Base-by-base conservation (phyloP, 2,888 invertebrate species). In the Drosophila cyrtoloma region DNA sequence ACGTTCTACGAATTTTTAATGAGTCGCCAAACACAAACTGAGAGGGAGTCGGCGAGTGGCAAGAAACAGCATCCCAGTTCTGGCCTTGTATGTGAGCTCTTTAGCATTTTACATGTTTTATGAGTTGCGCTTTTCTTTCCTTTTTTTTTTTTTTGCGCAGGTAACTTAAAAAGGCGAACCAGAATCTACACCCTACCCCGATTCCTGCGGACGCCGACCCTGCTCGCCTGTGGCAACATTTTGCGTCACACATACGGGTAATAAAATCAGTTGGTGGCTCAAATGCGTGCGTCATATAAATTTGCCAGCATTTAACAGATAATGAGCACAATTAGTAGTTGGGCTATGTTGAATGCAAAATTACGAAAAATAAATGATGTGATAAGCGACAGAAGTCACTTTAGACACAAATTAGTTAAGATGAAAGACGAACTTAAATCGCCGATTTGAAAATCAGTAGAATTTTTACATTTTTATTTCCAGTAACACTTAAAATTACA, bases 1-100 rank as follows among this genome's bases (percentile, higher is more conserved):
- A 92, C 92, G 91, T 77, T 92, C 84, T 79, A 77, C 75, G 92
- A 92, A 92, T 92, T 91, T 92, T 90, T 91, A 89, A 92, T 92
- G 91, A 91, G 89, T 65, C 64, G 47, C 51, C 73, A 44, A 79
- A 67, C 64, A n/a, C 35, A 51, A 33, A 57, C 37, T 26, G 32
- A 32, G 47, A 22, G 22, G 22, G 16, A 5, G 37, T 3, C 5
- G 22, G 32, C 4, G 6, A 9, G 26, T 32, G 32, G 39, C 37
- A 42, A 59, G 53, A 26, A 61, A 33, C 44, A 57, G 47, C 61
- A 65, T 53, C 50, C 60, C 58, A 71, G 58, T 64, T 42, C 57
- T 68, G 22, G 42, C 47, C 67, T 37, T 71, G 60, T 80, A 64
- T 86, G 75, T 71, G 66, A 14, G 81, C 63, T 86, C 77, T 86